Evolutionary conservation across 1,140 invertebrate genomes (phyloP), one percentile per base, ranked within the genome.

Genomic region (Formica exsecta): DNA sequence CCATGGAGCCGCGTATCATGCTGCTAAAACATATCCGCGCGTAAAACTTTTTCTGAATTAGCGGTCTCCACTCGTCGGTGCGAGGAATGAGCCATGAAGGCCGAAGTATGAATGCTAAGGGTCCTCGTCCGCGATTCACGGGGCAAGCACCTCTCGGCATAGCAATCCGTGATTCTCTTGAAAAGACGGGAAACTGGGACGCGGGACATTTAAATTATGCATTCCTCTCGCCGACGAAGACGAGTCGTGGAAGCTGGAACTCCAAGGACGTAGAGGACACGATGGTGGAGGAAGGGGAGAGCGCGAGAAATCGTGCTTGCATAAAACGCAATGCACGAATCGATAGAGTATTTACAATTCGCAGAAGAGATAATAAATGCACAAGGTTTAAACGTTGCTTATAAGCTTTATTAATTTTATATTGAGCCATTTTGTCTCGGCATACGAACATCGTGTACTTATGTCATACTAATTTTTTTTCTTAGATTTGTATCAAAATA

Each of bases 201-300:
- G 92, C 87, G 87, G 79, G 89, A 89, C 89, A 89, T 91, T 92
- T 92, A 91, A 92, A 92, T 92, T 92, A 92, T 92, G 91, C 90
- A 92, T 90, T 90, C 88, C 86, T 64, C 51, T 51, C 51, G 79
- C 61, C 62, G 81, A 81, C 80, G 71, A 84, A 71, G 83, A 89
- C 59, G 87, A 89, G 68, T 75, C 79, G 84, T 11, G 79, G n/a
- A 41, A 36, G 68, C 86, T 51, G 66, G 38, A 71, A 62, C 19
- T 57, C n/a, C 11, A 16, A 41, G 64, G 29, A 19, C 68, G 73
- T 79, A 54, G 48, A 22, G 57, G 74, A 73, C 59, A 86, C 59
- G 77, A 57, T 29, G 71, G 61, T 41, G 32, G 54, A 57, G 74
- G 38, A 75, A 32, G 41, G 74, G 29, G 25, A 41, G 59, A 48